Evolutionary conservation across 2,113 vertebrate species (phyloP).

Genomic region (Megaceryle maxima): DNA sequence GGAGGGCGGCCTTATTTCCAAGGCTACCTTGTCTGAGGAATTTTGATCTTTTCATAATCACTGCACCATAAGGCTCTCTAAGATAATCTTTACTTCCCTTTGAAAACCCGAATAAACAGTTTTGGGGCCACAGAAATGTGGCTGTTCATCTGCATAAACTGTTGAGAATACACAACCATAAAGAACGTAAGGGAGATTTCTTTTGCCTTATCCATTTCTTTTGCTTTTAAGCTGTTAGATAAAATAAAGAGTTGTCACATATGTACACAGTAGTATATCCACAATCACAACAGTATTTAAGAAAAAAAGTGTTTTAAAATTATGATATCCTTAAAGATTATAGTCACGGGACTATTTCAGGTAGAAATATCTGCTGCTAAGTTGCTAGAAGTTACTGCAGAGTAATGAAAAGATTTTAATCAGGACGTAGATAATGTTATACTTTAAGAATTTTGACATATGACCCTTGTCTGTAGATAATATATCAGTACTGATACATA

Average conservation of each 20-base stretch:
- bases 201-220: not conserved
- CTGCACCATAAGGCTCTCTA: not conserved
- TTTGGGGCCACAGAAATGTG: not conserved
- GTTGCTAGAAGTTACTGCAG: not conserved
- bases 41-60: not conserved
- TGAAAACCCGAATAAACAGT: not conserved
- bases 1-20: not conserved
- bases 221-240: not conserved
- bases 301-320: not conserved
- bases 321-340: not conserved
- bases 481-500: not conserved
- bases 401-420: not conserved
- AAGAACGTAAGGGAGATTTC: not conserved
- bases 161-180: not conserved
- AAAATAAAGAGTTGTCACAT: not conserved
- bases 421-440: not conserved
- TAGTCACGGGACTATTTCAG: not conserved
- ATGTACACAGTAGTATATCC: not conserved
- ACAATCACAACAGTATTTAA: not conserved
- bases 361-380: not conserved
- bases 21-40: not conserved
- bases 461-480: not conserved
- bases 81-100: not conserved
- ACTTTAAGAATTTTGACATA: not conserved
- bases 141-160: not conserved